Base-by-base conservation (phyloP, 2,888 invertebrate genomes). In the Apotomis betuletana region DNA sequence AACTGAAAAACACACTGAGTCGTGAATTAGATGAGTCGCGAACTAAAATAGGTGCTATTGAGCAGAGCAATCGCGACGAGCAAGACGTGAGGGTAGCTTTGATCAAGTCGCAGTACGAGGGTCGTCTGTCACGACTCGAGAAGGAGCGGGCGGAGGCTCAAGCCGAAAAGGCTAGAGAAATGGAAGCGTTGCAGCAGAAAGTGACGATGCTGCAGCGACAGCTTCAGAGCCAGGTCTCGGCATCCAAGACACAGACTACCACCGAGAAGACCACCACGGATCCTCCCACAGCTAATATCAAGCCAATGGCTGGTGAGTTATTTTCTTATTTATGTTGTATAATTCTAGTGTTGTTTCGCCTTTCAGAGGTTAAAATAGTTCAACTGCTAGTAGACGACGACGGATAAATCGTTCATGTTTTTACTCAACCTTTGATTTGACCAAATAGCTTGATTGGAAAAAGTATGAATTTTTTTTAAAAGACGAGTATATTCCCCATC, bases 221-320 rank as follows among this genome's bases (percentile, higher is more conserved):
- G 82, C 94, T 96, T 76, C 95, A 95, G 4, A 94, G 94, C 61
- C 96, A 96, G 82, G 94, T 97, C 27, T 95, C 95, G 55, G 94
- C 95, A 3, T 95, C 96, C 79, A 95, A 96, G 75, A 94, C 95
- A 79, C 90, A 95, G 82, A 88, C 94, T 74, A 82, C 88, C 2
- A 80, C 88, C 9, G 95, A 95, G 67, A 95, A 95, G 81, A 88
- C 93, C 3, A 93, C 93, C 10, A 92, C 93, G 3, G 95, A 95
- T 51, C 94, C 95, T 10, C 94, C 95, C 0, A 98, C 98, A 0
- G 98, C 98, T 5, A 98, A 98, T 85, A 98, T 98, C 58, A 97
- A 98, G 87, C 98, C 98, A 0, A 97, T 98, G 96, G 97, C 98
- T 3, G 97, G 97, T 79, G 94, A 87, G 90, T 81, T 89, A 61